Base-by-base conservation (phyloP, 35 echinoderm and acorn worm genomes). In the Chiridota heheva region DNA sequence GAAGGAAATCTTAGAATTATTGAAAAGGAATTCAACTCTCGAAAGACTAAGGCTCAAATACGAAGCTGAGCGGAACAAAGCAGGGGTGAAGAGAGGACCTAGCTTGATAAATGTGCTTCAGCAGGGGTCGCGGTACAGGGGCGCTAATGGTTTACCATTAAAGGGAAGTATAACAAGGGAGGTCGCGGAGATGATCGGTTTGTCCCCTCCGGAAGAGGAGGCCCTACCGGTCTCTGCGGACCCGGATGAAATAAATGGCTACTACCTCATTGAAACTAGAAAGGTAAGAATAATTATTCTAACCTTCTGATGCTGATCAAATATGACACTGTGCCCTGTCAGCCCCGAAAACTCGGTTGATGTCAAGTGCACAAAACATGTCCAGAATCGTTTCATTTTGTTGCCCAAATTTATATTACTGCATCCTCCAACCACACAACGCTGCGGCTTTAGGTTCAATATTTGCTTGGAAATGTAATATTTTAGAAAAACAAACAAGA, bases 221-320 rank as follows among this genome's bases (percentile, higher is more conserved):
- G 40, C 66, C 32, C 59, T 20, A 32, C 32, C 56, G n/a, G 12
- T 33, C 26, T 67, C 83, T 8, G 46, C 60, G 44, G 73, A 67
- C n/a, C n/a, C n/a, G 25, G 70, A 66, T 18, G 85, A 93, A 61
- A 86, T 75, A 40, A 85, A 93, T 60, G 90, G 90, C 44, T 93
- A 93, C 45, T 93, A 93, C 64, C 72, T 87, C 20, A 73, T 93
- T 15, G 90, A 93, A 77, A 93, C 90, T 37, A 93, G 90, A 84
- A 88, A 36, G 62, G 90, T 93, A 93, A 80, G 78, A 78, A 82
- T 79, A 26, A 38, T 20, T 27, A n/a, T n/a, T n/a, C n/a, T n/a
- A n/a, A n/a, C n/a, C n/a, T n/a, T n/a, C n/a, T n/a, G n/a, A n/a
- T n/a, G n/a, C n/a, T n/a, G n/a, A n/a, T n/a, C n/a, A n/a, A n/a